These are phyloP conservation scores for Solen grandis DNA, from an alignment of 1,140 invertebrate genomes.

Conservation along the genomic window DNA sequence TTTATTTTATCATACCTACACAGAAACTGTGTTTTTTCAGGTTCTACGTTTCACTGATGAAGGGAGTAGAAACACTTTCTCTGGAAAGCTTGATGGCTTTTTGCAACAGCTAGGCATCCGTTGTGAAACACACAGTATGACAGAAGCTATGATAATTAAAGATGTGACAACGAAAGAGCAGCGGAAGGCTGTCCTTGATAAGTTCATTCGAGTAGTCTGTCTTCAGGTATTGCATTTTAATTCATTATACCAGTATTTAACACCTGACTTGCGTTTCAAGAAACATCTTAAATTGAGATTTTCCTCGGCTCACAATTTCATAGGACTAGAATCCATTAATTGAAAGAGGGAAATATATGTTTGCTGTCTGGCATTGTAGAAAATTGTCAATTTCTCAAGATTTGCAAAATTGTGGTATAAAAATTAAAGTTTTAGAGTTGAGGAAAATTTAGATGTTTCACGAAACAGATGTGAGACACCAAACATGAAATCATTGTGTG, in stretches of 20 bases:
- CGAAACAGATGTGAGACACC: too few relatives aligned
- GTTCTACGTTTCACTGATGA: slow-evolving; percentile 94
- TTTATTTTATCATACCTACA: neutral
- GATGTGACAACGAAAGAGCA: slow-evolving; percentile 98
- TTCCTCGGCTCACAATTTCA: too few relatives aligned
- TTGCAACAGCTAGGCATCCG: slow-evolving; percentile 91
- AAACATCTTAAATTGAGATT: too few relatives aligned
- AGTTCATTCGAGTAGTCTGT: slow-evolving; percentile 99
- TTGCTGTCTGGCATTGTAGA: neutral
- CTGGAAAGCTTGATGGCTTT: slow-evolving; percentile 93
- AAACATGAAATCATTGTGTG: too few relatives aligned
- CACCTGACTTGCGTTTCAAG: too few relatives aligned
- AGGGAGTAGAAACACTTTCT: slow-evolving; percentile 91
- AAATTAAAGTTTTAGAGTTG: too few relatives aligned
- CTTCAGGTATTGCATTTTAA: slow-evolving; percentile 89
- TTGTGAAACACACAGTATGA: slow-evolving; percentile 85
- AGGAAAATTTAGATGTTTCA: too few relatives aligned
- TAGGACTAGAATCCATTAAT: neutral
- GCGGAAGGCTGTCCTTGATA: slow-evolving; percentile 95
- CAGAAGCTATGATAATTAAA: slow-evolving; percentile 92
- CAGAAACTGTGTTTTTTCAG: slow-evolving; percentile 60
- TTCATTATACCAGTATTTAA: too few relatives aligned
- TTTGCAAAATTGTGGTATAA: too few relatives aligned
- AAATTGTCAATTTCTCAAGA: neutral
- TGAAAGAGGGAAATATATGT: neutral